Evolutionary conservation across 2,113 vertebrate species (phyloP).

Genomic region (Ceyx melanurus): DNA sequence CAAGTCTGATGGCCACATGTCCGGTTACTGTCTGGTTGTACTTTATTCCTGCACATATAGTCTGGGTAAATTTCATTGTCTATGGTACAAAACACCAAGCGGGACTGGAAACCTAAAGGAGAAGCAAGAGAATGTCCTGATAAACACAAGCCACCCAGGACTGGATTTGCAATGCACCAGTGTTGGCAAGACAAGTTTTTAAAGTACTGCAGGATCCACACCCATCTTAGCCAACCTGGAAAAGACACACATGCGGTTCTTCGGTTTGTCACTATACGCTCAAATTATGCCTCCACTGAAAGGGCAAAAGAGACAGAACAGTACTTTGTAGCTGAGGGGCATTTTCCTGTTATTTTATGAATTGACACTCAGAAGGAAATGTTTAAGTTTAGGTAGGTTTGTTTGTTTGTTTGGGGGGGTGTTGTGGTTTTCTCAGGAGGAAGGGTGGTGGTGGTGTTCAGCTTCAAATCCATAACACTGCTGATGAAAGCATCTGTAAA

Average conservation of each 20-base stretch:
- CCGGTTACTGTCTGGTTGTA: conserved; percentile 79
- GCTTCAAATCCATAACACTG: background rate
- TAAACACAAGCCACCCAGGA: background rate
- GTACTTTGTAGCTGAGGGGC: background rate
- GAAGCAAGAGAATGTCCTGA: background rate
- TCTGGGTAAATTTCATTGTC: conserved; percentile 89
- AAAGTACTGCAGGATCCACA: background rate
- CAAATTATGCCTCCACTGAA: background rate
- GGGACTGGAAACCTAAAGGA: conserved; percentile 87
- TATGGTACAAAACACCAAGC: conserved; percentile 88
- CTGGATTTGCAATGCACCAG: background rate
- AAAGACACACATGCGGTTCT: background rate
- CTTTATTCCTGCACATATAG: conserved; percentile 83
- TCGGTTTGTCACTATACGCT: background rate
- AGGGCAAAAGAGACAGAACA: background rate
- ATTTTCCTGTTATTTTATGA: background rate
- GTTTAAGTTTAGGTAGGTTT: background rate
- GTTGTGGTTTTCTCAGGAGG: background rate
- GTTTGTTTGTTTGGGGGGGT: background rate
- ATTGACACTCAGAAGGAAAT: background rate
- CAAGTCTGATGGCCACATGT: conserved; percentile 88
- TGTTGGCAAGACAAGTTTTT: background rate
- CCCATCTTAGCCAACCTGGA: background rate
- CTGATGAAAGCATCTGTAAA: background rate
- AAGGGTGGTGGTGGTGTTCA: background rate